phyloP scores from a whole-genome alignment of 2,113 vertebrate genomes.

The Rattus norvegicus region GRCr8 NC_086028.1:29797501-29798000 shows the following conservation, averaged over 20 bases:
- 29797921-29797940: background rate
- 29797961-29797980: background rate
- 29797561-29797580: background rate
- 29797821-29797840: background rate
- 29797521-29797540: constrained; percentile 44
- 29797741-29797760: background rate
- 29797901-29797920: background rate
- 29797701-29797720: background rate
- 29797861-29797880: background rate
- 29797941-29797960: background rate
- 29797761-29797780: background rate
- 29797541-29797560: constrained; percentile 30
- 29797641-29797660: background rate
- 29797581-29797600: background rate
- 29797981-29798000: too few relatives aligned
- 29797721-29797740: background rate
- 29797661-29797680: background rate
- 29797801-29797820: background rate
- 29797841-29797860: background rate
- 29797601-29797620: background rate
- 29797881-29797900: background rate
- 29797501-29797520: constrained; percentile 24
- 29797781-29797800: too few relatives aligned
- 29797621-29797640: background rate
- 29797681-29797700: background rate